A percentile compares a stretch with the other conserved stretches of the same genome.
phyloP scores from a whole-genome alignment of 2,888 invertebrate species.

The Anarsia innoxiella region DNA sequence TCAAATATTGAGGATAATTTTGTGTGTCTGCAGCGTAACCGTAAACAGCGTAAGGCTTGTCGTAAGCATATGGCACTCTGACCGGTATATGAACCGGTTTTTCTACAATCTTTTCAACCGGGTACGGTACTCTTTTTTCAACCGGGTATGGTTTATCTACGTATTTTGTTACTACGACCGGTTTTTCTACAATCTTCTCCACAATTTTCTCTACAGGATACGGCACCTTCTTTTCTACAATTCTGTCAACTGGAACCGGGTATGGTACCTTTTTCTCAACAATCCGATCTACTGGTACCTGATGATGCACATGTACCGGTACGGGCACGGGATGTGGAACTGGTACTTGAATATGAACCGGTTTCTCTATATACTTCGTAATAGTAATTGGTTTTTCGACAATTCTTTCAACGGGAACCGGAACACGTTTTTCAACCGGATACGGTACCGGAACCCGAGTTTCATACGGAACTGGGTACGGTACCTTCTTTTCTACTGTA shows the following conservation, averaged over 20 bases:
- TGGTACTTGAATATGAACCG: constrained; percentile 54
- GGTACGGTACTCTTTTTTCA: constrained; percentile 70
- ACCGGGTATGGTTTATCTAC: constrained; percentile 64
- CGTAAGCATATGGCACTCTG: constrained; percentile 30
- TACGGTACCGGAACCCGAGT: constrained; percentile 65
- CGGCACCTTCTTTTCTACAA: constrained; percentile 64
- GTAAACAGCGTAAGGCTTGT: constrained; percentile 24
- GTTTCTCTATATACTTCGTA: constrained; percentile 60
- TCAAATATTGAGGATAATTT: constrained; percentile 27
- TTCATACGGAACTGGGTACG: constrained; percentile 61
- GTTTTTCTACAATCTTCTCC: constrained; percentile 76
- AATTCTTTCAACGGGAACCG: constrained; percentile 62
- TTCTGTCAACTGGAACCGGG: constrained; percentile 56
- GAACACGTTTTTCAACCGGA: constrained; percentile 58
- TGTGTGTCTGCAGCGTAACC: constrained; percentile 23
- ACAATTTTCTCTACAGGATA: constrained; percentile 64
- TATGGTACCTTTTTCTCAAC: constrained; percentile 66
- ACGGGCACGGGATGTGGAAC: constrained; percentile 55
- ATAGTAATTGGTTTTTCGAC: constrained; percentile 73
- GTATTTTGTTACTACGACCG: constrained; percentile 63
- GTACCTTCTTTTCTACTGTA: constrained; percentile 68
- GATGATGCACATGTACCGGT: constrained; percentile 51
- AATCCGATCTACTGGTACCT: constrained; percentile 70
- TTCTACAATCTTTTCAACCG: constrained; percentile 62
- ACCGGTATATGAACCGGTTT: constrained; percentile 45